phyloP scores from a whole-genome alignment of 2,888 invertebrate genomes.

The Sinotaia quadrata region DNA sequence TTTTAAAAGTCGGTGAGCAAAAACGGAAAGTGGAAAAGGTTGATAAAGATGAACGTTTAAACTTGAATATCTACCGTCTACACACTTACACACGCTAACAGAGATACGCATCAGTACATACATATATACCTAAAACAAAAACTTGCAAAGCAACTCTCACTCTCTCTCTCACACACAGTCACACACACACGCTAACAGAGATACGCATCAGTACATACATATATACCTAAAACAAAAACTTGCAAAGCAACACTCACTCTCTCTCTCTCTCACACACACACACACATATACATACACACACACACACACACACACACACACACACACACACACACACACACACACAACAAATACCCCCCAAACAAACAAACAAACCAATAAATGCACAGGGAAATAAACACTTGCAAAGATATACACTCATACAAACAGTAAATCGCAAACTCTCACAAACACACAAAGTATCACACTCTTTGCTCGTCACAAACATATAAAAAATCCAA shows the following conservation, averaged over 20 bases:
- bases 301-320: constrained; percentile 1
- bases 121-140: background rate
- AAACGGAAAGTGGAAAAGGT: too few relatives aligned
- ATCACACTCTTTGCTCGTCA: too few relatives aligned
- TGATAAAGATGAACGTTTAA: too few relatives aligned
- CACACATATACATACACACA: constrained; percentile 1
- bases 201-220: background rate
- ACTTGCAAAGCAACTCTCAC: background rate
- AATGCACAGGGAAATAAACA: too few relatives aligned
- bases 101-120: background rate
- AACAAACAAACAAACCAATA: constrained; percentile 7
- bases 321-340: constrained; percentile 11
- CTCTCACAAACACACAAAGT: too few relatives aligned
- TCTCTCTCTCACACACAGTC: background rate
- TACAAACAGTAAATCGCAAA: too few relatives aligned
- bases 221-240: background rate
- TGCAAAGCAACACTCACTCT: background rate
- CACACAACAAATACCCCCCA: background rate
- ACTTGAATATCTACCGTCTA: too few relatives aligned
- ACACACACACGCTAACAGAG: constrained; percentile 4
- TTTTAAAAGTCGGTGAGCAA: too few relatives aligned
- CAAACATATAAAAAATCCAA: too few relatives aligned
- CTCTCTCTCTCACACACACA: background rate
- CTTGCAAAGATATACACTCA: too few relatives aligned
- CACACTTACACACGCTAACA: background rate